These are phyloP conservation scores for Diadema setosum DNA, from an alignment of 35 echinoderm and acorn worm species.

Conservation along the genomic window DNA sequence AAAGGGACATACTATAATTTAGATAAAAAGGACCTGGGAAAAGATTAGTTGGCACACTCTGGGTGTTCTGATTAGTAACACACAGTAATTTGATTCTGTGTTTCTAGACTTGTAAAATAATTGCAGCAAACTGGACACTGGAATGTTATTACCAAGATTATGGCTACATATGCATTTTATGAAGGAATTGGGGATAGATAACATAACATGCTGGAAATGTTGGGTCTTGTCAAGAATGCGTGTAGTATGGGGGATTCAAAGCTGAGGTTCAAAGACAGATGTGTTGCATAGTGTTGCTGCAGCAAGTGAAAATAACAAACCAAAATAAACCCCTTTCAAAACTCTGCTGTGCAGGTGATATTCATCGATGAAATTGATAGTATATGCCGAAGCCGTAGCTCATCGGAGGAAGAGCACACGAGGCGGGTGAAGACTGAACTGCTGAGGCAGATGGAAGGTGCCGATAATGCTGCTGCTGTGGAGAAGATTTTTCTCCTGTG, in stretches of 20 bases:
- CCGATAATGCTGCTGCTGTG: slow-evolving; percentile 11
- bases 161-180: too few species aligned
- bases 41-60: too few species aligned
- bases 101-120: too few species aligned
- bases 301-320: background rate
- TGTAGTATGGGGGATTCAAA: background rate
- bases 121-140: too few species aligned
- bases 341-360: slow-evolving; percentile 91
- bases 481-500: slow-evolving; percentile 79
- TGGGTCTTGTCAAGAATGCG: background rate
- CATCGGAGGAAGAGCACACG: slow-evolving; percentile 91
- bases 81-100: too few species aligned
- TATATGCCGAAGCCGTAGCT: slow-evolving; percentile 78
- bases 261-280: too few species aligned
- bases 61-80: too few species aligned
- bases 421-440: slow-evolving; percentile 95
- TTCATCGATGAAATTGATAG: slow-evolving; percentile 99
- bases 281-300: background rate
- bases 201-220: too few species aligned
- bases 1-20: too few species aligned
- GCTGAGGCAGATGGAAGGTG: slow-evolving; percentile 90
- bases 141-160: too few species aligned
- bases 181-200: too few species aligned
- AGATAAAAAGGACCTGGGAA: too few species aligned
- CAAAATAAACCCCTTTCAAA: background rate